Base-by-base conservation (phyloP, 1,140 invertebrate genomes). In the Danaus plexippus region DNA sequence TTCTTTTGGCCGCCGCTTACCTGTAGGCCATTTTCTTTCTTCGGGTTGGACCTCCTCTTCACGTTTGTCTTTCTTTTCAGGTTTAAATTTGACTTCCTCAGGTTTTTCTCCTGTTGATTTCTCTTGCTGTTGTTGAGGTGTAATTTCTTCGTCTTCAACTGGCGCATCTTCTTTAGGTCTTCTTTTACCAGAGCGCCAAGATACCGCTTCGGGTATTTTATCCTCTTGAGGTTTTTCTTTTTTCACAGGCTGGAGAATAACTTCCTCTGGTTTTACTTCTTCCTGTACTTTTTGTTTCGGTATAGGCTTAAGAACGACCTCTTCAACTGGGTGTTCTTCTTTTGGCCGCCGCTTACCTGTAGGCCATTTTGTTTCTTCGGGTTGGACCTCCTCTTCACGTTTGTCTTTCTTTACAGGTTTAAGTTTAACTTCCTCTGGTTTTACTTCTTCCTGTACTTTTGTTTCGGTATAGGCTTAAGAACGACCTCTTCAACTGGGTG, bases 401-500 rank as follows among this genome's bases (percentile, higher is more conserved):
- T 57, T 67, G 41, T 60, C 44, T 52, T 63, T 63, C 46, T 49
- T 47, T 8, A 64, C 12, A 11, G 64, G 51, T 42, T 66, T 62
- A 1, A 64, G 41, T 15, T 52, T n/a, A 1, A 44, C 50, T 63
- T 63, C 60, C 47, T 64, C 58, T 22, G 61, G 53, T 11, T 52
- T 56, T 12, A 47, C 47, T 54, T 52, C 47, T 44, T 55, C 46
- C 8, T 1, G 6, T 56, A 50, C 64, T 54, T 54, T 51, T 57
- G 47, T 46, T 63, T 58, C 42, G 13, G 48, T 1, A 57, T 43
- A 18, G 50, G 56, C 51, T 71, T 63, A 10, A 56, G 11, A 7
- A 44, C 55, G 46, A 47, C 54, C 13, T 62, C 90, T 0, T 90
- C 66, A 43, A 78, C 68, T 9, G 88, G 70, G 43, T 85, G 71